Evolutionary conservation across 2,888 invertebrate species (phyloP).

Genomic region (Meiosimyza decipiens): DNA sequence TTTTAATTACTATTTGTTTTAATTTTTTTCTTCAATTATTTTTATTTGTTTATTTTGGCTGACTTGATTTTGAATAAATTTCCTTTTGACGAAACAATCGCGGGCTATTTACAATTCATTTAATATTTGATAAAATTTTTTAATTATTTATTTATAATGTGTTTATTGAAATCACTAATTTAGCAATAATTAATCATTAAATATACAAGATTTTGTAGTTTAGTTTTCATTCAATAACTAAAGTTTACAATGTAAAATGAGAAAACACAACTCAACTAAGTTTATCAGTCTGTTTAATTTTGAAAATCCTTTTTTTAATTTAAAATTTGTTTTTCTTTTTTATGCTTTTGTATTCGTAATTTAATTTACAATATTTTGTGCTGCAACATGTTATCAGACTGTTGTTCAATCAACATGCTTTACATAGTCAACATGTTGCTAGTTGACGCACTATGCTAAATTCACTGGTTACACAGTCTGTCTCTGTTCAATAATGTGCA

Average conservation of each 20-base stretch:
- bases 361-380: conserved; percentile 35
- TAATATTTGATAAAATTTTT: too few species aligned
- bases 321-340: conserved; percentile 33
- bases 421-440: not conserved
- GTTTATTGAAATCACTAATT: conserved; percentile 1
- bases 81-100: conserved; percentile 11
- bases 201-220: not conserved
- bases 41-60: conserved; percentile 24
- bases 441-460: conserved; percentile 48
- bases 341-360: not conserved
- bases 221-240: not conserved
- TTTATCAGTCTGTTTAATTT: conserved; percentile 61
- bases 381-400: conserved; percentile 41
- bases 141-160: too few species aligned
- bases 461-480: conserved; percentile 58
- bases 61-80: conserved; percentile 27
- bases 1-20: conserved; percentile 28
- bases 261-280: conserved; percentile 53
- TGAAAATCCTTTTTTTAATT: conserved; percentile 29
- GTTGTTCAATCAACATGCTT: conserved; percentile 38
- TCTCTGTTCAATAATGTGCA: conserved; percentile 35
- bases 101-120: conserved; percentile 12
- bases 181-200: conserved; percentile 30
- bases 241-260: conserved; percentile 15
- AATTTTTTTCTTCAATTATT: conserved; percentile 20